phyloP scores from a whole-genome alignment of 2,888 invertebrate genomes.

The Diachrysia chrysitis region DNA sequence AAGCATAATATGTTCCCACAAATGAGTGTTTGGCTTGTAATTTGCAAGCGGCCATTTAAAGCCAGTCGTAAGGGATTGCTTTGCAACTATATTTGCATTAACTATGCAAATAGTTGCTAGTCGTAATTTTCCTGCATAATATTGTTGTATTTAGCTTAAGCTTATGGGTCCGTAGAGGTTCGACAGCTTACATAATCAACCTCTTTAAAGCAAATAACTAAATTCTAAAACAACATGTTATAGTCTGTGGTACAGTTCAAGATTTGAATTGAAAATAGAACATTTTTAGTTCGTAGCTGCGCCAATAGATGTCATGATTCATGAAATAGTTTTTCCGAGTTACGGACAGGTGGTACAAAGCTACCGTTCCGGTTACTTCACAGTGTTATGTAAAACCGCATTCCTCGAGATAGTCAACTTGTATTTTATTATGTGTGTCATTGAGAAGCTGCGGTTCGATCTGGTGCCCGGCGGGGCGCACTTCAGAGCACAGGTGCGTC shows the following conservation, averaged over 20 bases:
- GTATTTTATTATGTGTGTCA: slow-evolving; percentile 62
- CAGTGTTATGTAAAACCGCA: slow-evolving; percentile 57
- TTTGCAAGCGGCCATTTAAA: slow-evolving; percentile 18
- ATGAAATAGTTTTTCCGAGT: slow-evolving; percentile 46
- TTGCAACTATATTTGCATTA: slow-evolving; percentile 39
- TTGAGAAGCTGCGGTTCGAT: slow-evolving; percentile 69
- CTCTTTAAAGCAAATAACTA: neutral
- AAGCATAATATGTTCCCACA: slow-evolving; percentile 27
- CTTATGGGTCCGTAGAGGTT: neutral
- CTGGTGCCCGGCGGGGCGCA: slow-evolving; percentile 72
- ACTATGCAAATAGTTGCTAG: slow-evolving; percentile 32
- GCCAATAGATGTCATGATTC: slow-evolving; percentile 28
- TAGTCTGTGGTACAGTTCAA: neutral
- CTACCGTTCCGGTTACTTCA: slow-evolving; percentile 47
- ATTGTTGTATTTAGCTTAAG: slow-evolving; percentile 8
- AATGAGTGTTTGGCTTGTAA: neutral
- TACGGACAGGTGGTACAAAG: slow-evolving; percentile 51
- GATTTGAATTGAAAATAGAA: slow-evolving; percentile 9
- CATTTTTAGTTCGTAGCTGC: slow-evolving; percentile 1
- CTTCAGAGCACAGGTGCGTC: slow-evolving; percentile 70
- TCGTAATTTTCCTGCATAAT: slow-evolving; percentile 23
- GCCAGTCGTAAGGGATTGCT: slow-evolving; percentile 17
- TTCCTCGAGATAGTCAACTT: slow-evolving; percentile 50
- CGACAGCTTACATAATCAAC: neutral
- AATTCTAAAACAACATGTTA: neutral